Evolutionary conservation across 2,888 invertebrate genomes (phyloP), one percentile per base, ranked within the genome.

Genomic region (Hemicrepidius hirtus): DNA sequence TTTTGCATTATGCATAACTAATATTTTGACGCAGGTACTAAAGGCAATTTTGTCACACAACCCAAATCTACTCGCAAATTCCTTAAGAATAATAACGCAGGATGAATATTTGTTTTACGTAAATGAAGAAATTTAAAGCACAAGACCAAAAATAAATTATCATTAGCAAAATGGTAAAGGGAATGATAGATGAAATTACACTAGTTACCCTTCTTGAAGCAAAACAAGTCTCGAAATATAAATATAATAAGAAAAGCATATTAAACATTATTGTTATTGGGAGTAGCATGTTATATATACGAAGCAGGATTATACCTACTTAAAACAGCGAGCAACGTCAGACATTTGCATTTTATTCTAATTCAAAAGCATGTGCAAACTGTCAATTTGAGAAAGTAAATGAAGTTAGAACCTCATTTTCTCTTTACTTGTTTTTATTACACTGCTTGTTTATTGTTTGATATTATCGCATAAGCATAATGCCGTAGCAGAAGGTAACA

Each of bases 21-120:
- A 85, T 85, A 85, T 84, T 84, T 85, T 85, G 85, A 85, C 84
- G 81, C 84, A 63, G 69, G 64, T 72, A 71, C 49, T 67, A 57
- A 32, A 28, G 62, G 55, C 41, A 69, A 69, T 69, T 63, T 69
- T 55, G 24, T 18, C 57, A 49, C 46, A 59, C 21, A 37, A 16
- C n/a, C 59, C 60, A 44, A 24, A 41, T 60, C 24, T 18, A 13
- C 57, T 37, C 20, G 37, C 55, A 35, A 35, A 55, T 55, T 57
- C 40, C 35, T 18, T 50, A 50, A 50, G 50, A 50, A 50, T 50
- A 28, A 50, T 50, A 50, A 50, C 24, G 50, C 2, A 24, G 24
- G 24, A 24, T 5, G 3, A 32, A 32, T 1, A 9, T 7, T 32
- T 32, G 9, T 32, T 32, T 32, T 32, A 32, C 7, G 9, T 7